Evolutionary conservation across 2,888 invertebrate species (phyloP), one percentile per base, ranked within the genome.

Genomic region (Drosophila kanekoi): DNA sequence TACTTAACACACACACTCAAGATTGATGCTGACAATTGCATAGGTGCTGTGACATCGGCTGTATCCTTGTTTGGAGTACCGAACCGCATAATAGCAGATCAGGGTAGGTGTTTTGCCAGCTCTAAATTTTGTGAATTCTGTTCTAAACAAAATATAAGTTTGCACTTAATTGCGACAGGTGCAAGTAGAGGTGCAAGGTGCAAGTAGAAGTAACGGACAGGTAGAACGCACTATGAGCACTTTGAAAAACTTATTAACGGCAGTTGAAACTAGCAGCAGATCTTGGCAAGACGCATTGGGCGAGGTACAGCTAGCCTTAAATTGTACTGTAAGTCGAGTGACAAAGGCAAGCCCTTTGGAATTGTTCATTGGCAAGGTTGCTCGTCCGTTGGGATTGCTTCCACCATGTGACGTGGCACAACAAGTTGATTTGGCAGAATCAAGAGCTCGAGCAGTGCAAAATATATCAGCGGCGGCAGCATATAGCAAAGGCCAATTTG

Each of bases 11-110:
- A 66, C 16, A 52, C 45, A 20, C n/a, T 58, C 4, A 51, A 16
- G 10, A 18, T 61, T 13, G 60, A 52, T 57, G 14, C 58, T 38
- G 62, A 57, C 1, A 67, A 41, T 43, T 49, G 33, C 11, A 40
- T 58, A 8, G 13, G 40, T 11, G 18, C 48, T 14, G 6, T 58
- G 33, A 47, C 28, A 47, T 48, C 33, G 3, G 32, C 33, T 4
- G 5, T 48, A 9, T 41, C 48, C 0, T 33, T 58, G 10, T 9
- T 49, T 20, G 18, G 48, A n/a, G 48, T 20, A n/a, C 20, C 37
- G 8, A 48, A 14, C 1, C 48, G 41, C 9, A 35, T 58, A 11
- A 58, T 49, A 58, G 18, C 57, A 18, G 47, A 57, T n/a, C 44
- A 44, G 47, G 47, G 38, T 32, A 47, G 37, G n/a, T 57, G 40